phyloP scores from a whole-genome alignment of 2,888 invertebrate species.

The Ctenicera cuprea region DNA sequence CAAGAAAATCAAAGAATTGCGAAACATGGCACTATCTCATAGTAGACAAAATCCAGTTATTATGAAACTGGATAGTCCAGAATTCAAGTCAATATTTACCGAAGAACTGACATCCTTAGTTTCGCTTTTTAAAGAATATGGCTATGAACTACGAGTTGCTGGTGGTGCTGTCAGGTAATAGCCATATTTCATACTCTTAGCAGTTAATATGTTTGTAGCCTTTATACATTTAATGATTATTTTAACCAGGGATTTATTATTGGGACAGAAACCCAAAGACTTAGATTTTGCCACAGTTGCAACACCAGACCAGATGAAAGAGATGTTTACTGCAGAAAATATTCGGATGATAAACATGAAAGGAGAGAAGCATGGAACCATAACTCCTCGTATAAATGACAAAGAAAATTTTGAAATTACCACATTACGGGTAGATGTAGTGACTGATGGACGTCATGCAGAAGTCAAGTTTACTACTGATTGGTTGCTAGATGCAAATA shows the following conservation, averaged over 20 bases:
- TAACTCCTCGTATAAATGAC: constrained; percentile 95
- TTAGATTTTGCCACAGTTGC: constrained; percentile 98
- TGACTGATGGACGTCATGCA: constrained; percentile 96
- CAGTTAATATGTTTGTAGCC: not conserved
- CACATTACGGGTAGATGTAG: constrained; percentile 92
- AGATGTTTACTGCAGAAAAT: constrained; percentile 89
- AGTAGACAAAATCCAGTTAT: constrained; percentile 80
- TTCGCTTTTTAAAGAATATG: constrained; percentile 85
- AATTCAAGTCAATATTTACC: constrained; percentile 88
- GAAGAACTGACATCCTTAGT: constrained; percentile 85
- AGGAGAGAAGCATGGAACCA: constrained; percentile 96
- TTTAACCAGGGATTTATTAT: constrained; percentile 82
- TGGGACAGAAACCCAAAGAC: constrained; percentile 88
- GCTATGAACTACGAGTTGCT: constrained; percentile 93
- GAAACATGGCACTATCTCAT: constrained; percentile 67
- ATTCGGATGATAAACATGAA: constrained; percentile 94
- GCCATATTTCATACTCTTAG: no score
- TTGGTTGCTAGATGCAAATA: constrained; percentile 94
- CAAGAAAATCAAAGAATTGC: constrained; percentile 50
- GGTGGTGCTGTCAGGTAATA: constrained; percentile 94
- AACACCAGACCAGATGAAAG: constrained; percentile 96
- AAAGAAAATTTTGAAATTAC: constrained; percentile 96
- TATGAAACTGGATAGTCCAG: constrained; percentile 81
- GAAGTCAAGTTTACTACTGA: constrained; percentile 95
- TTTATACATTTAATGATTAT: not conserved